Percentiles rank a stretch among this genome's conserved stretches.
These are phyloP conservation scores for Crossocerus cetratus DNA, from an alignment of 2,888 invertebrate genomes.

Conservation along the genomic window DNA sequence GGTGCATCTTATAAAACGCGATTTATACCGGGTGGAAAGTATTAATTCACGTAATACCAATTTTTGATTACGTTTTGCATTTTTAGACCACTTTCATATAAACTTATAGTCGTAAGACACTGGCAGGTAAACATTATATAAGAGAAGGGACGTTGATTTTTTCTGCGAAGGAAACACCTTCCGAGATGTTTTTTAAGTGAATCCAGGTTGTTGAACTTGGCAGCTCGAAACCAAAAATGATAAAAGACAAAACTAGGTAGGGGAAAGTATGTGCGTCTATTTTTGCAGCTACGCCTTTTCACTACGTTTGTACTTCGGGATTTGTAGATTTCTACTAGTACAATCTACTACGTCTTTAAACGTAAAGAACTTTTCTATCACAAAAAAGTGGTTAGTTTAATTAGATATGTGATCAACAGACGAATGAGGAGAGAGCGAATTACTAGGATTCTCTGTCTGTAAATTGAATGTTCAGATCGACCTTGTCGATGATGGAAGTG, in stretches of 20 bases:
- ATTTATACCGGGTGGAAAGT: conserved; percentile 40
- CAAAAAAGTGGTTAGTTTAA: neutral
- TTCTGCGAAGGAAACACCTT: conserved; percentile 8
- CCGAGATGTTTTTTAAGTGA: conserved; percentile 20
- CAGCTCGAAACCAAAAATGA: conserved; percentile 73
- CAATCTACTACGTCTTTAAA: conserved; percentile 39
- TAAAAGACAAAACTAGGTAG: conserved; percentile 45
- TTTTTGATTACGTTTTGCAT: conserved; percentile 49
- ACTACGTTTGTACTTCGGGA: conserved; percentile 65
- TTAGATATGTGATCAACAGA: too few species aligned
- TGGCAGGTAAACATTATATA: conserved; percentile 4
- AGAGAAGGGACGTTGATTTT: conserved; percentile 10
- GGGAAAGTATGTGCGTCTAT: conserved; percentile 68
- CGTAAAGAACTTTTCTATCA: conserved; percentile 33
- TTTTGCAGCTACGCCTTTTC: conserved; percentile 72
- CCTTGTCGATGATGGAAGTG: too few species aligned
- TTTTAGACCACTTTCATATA: conserved; percentile 43
- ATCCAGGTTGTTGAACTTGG: conserved; percentile 67
- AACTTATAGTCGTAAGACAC: conserved; percentile 4
- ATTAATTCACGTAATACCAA: conserved; percentile 39
- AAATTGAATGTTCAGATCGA: too few species aligned
- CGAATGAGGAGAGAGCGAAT: too few species aligned
- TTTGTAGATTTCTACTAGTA: conserved; percentile 60
- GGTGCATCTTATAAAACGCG: conserved; percentile 30
- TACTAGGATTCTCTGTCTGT: too few species aligned